A percentile compares a stretch with the other conserved stretches of the same genome.
Evolutionary conservation across 1,140 invertebrate species (phyloP).

Genomic region (Ptiloglossa arizonensis): DNA sequence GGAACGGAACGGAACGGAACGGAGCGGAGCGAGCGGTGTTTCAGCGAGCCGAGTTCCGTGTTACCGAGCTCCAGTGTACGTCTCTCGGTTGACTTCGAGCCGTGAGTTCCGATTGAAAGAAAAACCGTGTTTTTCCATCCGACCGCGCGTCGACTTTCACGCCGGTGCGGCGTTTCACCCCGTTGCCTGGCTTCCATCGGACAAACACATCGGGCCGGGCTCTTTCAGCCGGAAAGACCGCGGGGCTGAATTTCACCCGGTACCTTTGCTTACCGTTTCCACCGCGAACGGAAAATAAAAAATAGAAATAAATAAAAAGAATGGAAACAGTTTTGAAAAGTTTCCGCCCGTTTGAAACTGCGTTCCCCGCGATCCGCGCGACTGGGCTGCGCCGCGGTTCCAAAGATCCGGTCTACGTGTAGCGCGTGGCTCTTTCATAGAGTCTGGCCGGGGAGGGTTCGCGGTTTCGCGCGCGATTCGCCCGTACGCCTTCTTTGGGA

Average conservation of each 20-base stretch:
- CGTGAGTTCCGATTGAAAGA: slow-evolving; percentile 12
- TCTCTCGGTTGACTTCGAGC: not conserved
- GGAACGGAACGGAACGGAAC: no score
- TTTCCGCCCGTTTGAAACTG: not conserved
- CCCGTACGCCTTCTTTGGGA: not conserved
- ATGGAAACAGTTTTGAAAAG: slow-evolving; percentile 8
- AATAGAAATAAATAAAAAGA: no score
- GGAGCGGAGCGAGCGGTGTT: not conserved
- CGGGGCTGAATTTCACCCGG: slow-evolving; percentile 7
- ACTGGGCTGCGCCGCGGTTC: no score
- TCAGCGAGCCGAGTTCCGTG: not conserved
- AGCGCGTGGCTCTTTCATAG: slow-evolving; percentile 1
- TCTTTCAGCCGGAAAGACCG: not conserved
- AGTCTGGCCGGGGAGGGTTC: not conserved
- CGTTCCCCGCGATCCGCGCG: not conserved
- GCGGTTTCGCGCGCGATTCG: slow-evolving; percentile 4
- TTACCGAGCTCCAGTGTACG: no score
- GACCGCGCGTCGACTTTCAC: not conserved
- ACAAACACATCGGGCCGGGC: not conserved
- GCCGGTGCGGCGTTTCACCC: slow-evolving; percentile 1
- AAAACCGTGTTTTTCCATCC: not conserved
- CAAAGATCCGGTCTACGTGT: no score
- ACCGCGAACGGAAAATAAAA: not conserved
- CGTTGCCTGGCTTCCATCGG: not conserved
- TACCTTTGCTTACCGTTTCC: not conserved